phyloP scores from a whole-genome alignment of 2,888 invertebrate species.

The Erpobdella octoculata region DNA sequence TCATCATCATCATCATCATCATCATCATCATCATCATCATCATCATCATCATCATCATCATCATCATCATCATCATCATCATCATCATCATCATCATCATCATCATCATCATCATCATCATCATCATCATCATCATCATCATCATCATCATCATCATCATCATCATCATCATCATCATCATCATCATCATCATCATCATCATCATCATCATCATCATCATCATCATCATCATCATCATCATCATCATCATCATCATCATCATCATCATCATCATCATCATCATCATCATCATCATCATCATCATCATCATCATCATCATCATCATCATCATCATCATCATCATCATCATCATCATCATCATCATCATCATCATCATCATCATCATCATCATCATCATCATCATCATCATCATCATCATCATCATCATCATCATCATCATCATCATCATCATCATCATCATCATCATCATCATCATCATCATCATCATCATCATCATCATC shows the following conservation, averaged over 20 bases:
- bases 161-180: slow-evolving; percentile 11
- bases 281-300: not conserved
- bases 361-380: not conserved
- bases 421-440: slow-evolving; percentile 3
- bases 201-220: slow-evolving; percentile 1
- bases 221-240: not conserved
- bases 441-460: not conserved
- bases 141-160: slow-evolving; percentile 1
- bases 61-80: not conserved
- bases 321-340: slow-evolving; percentile 7
- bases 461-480: not conserved
- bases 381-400: slow-evolving; percentile 7
- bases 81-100: not conserved
- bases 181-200: not conserved
- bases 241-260: slow-evolving; percentile 10
- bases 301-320: not conserved
- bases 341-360: slow-evolving; percentile 6
- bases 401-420: not conserved
- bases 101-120: not conserved
- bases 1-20: not conserved
- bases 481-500: not conserved
- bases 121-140: slow-evolving; percentile 6
- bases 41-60: not conserved
- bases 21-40: not conserved
- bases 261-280: not conserved